A percentile compares a stretch with the other conserved stretches of the same genome.
Evolutionary conservation across 2,797 vertebrate genomes (phyloP).

Genomic region (Sebastes matsubarae): DNA sequence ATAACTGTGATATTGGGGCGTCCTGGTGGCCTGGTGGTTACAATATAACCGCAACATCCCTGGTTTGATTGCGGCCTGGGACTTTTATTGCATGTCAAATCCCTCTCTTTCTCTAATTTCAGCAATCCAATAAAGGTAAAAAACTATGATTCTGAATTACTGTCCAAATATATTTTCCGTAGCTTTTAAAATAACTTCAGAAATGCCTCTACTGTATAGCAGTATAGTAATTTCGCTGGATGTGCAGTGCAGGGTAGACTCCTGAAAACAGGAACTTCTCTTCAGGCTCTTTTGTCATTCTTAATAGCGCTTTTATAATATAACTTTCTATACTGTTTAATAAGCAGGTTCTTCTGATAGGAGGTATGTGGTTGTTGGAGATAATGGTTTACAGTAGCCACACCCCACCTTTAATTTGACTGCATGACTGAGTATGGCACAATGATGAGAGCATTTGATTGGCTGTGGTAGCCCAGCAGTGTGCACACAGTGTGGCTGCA

Average conservation of each 20-base stretch:
- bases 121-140: neutral
- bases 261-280: neutral
- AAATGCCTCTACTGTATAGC: no score
- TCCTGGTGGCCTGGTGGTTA: neutral
- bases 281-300: neutral
- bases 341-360: neutral
- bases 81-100: neutral
- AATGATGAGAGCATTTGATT: slow-evolving; percentile 28
- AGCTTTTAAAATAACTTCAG: no score
- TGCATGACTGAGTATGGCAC: slow-evolving; percentile 33
- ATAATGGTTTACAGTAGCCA: neutral
- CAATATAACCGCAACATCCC: neutral
- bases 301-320: neutral
- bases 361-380: neutral
- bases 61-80: no score
- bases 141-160: no score
- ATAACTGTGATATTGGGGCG: no score
- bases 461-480: slow-evolving; percentile 10
- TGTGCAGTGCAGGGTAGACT: no score
- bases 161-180: no score
- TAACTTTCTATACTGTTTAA: neutral
- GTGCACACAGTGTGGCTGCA: neutral
- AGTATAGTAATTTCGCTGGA: no score
- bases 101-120: neutral
- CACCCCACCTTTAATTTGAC: slow-evolving; percentile 3